These are phyloP conservation scores for Hydrocynus forskahlii DNA, from an alignment of 2,797 vertebrate genomes.

Conservation along the genomic window DNA sequence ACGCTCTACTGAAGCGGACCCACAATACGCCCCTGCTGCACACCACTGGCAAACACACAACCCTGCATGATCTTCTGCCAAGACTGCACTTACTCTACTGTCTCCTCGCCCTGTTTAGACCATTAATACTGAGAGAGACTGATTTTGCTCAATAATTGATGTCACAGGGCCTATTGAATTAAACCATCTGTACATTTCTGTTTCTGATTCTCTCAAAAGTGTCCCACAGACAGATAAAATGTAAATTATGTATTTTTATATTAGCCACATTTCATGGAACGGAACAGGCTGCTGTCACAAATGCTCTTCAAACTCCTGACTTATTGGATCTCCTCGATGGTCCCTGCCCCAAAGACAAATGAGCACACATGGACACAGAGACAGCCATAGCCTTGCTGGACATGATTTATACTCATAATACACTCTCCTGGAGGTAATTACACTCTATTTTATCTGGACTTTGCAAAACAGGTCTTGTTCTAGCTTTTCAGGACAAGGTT, in stretches of 20 bases:
- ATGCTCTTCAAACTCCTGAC: background rate
- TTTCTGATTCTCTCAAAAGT: background rate
- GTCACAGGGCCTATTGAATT: background rate
- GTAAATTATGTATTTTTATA: background rate
- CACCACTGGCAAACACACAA: background rate
- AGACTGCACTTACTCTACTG: background rate
- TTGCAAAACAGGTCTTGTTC: background rate
- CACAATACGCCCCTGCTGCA: background rate
- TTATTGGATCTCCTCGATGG: no score
- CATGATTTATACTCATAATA: background rate
- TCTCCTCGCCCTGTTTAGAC: background rate
- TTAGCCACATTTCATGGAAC: background rate
- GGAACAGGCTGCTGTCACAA: background rate
- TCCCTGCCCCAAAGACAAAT: background rate
- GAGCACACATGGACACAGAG: background rate
- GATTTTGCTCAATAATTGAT: background rate
- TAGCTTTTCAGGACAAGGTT: no score
- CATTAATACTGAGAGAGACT: background rate
- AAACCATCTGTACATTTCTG: background rate
- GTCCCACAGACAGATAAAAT: background rate
- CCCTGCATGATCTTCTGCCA: background rate
- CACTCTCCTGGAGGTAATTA: background rate
- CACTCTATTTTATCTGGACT: background rate
- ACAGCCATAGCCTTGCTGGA: background rate
- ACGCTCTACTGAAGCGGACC: conserved; percentile 8